Percentiles rank a stretch among this genome's conserved stretches.
Conservation (phyloP, 2,113 vertebrate genomes). For the Pterophyllum scalare region DNA sequence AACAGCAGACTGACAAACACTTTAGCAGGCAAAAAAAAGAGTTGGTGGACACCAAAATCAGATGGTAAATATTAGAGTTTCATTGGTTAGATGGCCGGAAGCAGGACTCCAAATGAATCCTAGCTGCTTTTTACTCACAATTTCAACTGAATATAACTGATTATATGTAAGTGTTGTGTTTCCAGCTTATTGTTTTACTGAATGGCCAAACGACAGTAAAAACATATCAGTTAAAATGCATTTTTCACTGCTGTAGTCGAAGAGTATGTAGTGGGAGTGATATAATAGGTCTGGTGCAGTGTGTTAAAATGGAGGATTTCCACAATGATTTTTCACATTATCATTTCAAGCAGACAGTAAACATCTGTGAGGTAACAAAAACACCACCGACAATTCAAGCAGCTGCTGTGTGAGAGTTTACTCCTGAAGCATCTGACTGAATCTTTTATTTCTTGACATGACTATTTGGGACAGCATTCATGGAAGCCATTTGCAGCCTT, state of each 20-base stretch:
- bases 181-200: neutral
- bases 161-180: neutral
- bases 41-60: neutral
- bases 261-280: neutral
- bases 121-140: neutral
- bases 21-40: neutral
- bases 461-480: slow-evolving; percentile 2
- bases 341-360: neutral
- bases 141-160: neutral
- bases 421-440: neutral
- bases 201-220: neutral
- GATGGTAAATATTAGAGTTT: neutral
- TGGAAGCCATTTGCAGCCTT: neutral
- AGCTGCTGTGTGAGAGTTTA: neutral
- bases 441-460: neutral
- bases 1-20: neutral
- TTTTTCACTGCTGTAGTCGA: neutral
- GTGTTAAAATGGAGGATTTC: neutral
- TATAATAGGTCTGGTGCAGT: neutral
- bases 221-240: neutral
- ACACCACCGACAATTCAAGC: neutral
- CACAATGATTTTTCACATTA: neutral
- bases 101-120: neutral
- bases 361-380: neutral
- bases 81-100: neutral